A percentile compares a stretch with the other conserved stretches of the same genome.
Conservation (phyloP, 2,113 vertebrate species). For the Trinectes maculatus region DNA sequence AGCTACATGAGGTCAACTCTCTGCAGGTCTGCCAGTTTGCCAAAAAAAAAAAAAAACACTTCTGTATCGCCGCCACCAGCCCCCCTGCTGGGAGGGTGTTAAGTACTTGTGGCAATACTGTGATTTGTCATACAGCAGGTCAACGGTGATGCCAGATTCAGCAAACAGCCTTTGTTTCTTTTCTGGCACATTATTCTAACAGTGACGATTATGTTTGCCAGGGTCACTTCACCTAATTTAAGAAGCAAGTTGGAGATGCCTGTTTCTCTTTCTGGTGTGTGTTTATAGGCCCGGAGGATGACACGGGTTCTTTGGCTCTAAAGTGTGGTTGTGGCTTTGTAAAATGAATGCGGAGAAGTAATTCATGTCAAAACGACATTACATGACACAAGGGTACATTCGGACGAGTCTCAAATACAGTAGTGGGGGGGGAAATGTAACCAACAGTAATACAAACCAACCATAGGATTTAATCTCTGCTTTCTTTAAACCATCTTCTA, state of each 20-base stretch:
- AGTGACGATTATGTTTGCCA: conserved; percentile 10
- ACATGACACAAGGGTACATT: not conserved
- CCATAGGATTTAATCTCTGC: too few relatives aligned
- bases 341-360: conserved; percentile 4
- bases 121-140: conserved; percentile 60
- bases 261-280: conserved; percentile 26
- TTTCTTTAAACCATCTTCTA: too few relatives aligned
- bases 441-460: too few relatives aligned
- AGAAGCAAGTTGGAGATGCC: conserved; percentile 27
- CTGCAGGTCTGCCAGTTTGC: conserved; percentile 56
- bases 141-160: conserved; percentile 37
- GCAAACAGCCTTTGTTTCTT: conserved; percentile 39
- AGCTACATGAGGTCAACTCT: conserved; percentile 62
- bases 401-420: too few relatives aligned
- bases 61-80: conserved; percentile 49
- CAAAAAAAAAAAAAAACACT: conserved; percentile 31
- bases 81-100: conserved; percentile 62
- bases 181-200: conserved; percentile 34
- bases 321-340: conserved; percentile 1
- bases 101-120: conserved; percentile 60
- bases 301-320: conserved; percentile 1
- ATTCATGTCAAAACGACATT: conserved; percentile 26
- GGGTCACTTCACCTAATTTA: conserved; percentile 33
- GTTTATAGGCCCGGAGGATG: not conserved
- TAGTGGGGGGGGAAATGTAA: too few relatives aligned